phyloP scores from a whole-genome alignment of 2,113 vertebrate genomes.

The Lepidothrix coronata region DNA sequence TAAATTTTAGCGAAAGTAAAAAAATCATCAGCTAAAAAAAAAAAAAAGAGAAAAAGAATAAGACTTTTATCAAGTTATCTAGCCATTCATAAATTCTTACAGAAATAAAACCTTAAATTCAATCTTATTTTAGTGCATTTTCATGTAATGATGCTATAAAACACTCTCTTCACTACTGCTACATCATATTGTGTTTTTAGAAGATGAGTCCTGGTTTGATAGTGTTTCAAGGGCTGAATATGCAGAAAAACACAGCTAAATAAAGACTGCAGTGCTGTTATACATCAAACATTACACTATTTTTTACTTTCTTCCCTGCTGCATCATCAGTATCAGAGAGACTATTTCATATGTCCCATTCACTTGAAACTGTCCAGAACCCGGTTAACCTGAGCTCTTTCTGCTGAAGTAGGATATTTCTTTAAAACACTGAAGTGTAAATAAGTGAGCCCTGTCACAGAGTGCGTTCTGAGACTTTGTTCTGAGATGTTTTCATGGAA shows the following conservation, averaged over 20 bases:
- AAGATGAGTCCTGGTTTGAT: neutral
- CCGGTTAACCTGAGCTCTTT: neutral
- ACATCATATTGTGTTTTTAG: neutral
- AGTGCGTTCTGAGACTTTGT: neutral
- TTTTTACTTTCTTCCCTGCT: neutral
- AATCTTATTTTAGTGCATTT: neutral
- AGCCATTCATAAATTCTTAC: neutral
- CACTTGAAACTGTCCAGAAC: neutral
- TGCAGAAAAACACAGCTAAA: neutral
- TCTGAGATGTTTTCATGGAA: neutral
- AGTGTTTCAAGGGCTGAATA: neutral
- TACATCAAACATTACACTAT: neutral
- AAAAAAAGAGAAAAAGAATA: neutral
- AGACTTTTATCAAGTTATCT: neutral
- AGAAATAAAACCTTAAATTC: neutral
- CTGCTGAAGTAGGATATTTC: neutral
- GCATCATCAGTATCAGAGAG: neutral
- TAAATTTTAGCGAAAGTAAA: neutral
- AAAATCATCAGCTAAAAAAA: neutral
- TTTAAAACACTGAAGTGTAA: neutral
- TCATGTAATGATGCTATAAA: neutral
- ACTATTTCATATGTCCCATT: neutral
- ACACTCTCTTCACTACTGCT: neutral
- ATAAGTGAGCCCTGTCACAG: neutral
- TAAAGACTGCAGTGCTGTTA: neutral